phyloP scores from a whole-genome alignment of 1,140 invertebrate genomes.

The Aphelinus certus region DNA sequence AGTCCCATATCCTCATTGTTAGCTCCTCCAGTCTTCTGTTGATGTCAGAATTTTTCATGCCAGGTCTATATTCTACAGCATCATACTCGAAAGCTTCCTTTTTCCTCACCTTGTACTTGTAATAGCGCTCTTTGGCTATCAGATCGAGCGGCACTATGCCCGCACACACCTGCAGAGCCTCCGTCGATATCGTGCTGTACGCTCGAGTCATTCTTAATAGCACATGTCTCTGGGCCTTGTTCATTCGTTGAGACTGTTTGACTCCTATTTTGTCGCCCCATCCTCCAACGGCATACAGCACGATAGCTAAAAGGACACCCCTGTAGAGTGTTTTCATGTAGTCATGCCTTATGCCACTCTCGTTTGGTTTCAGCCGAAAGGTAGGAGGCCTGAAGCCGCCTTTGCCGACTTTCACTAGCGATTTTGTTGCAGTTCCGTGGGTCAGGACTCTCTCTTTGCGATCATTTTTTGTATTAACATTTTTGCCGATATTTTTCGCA shows the following conservation, averaged over 20 bases:
- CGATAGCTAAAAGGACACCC: constrained; percentile 43
- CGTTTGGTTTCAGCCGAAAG: neutral
- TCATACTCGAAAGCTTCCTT: neutral
- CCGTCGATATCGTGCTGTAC: constrained; percentile 45
- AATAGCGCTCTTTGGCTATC: neutral
- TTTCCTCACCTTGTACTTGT: neutral
- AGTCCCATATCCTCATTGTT: neutral
- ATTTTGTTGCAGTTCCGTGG: neutral
- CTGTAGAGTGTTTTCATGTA: constrained; percentile 43
- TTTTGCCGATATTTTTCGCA: too few species aligned
- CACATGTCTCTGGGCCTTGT: constrained; percentile 39
- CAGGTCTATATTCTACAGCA: neutral
- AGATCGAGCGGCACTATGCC: constrained; percentile 34
- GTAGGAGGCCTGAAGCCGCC: neutral
- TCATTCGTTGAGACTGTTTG: neutral
- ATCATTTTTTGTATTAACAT: neutral
- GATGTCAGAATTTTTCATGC: neutral
- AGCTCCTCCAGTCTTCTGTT: neutral
- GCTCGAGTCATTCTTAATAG: constrained; percentile 43
- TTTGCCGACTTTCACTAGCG: neutral
- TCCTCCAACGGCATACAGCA: constrained; percentile 46
- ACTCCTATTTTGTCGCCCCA: constrained; percentile 41
- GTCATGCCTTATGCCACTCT: constrained; percentile 38
- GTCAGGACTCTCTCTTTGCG: neutral
- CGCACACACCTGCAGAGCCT: constrained; percentile 30